These are phyloP conservation scores for Drosophila yooni DNA, from an alignment of 2,888 invertebrate genomes.

Conservation along the genomic window DNA sequence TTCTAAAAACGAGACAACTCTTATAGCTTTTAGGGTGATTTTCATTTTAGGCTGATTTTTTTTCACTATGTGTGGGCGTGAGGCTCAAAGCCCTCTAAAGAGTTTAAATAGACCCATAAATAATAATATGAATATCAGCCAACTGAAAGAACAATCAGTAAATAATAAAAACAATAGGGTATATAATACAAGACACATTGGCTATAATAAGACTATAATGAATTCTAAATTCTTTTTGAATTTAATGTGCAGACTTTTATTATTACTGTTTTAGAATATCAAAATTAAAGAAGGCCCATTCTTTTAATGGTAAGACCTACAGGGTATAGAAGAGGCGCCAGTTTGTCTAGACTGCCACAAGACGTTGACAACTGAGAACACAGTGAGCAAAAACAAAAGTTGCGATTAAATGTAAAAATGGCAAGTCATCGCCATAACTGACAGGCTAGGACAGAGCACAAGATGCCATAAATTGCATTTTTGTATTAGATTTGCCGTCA, in stretches of 20 bases:
- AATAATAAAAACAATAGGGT: too few relatives aligned
- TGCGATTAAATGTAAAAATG: slow-evolving; percentile 11
- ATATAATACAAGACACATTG: neutral
- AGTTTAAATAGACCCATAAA: neutral
- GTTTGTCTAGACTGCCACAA: slow-evolving; percentile 67
- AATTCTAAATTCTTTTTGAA: neutral
- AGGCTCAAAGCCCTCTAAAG: neutral
- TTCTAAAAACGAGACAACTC: neutral
- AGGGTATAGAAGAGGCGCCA: slow-evolving; percentile 56
- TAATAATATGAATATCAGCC: too few relatives aligned
- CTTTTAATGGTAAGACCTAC: neutral
- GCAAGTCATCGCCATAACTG: slow-evolving; percentile 10
- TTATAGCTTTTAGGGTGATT: neutral
- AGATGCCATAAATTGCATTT: slow-evolving; percentile 3
- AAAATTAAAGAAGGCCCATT: neutral
- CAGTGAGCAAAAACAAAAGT: slow-evolving; percentile 29
- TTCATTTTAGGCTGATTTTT: too few relatives aligned
- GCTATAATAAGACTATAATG: neutral
- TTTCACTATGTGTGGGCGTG: too few relatives aligned
- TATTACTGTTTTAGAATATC: neutral
- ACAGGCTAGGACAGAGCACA: neutral
- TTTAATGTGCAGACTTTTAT: neutral
- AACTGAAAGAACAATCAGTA: too few relatives aligned
- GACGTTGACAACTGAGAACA: slow-evolving; percentile 23
- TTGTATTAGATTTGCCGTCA: neutral